phyloP scores from a whole-genome alignment of 2,797 vertebrate species.

The Luscinia luscinia region DNA sequence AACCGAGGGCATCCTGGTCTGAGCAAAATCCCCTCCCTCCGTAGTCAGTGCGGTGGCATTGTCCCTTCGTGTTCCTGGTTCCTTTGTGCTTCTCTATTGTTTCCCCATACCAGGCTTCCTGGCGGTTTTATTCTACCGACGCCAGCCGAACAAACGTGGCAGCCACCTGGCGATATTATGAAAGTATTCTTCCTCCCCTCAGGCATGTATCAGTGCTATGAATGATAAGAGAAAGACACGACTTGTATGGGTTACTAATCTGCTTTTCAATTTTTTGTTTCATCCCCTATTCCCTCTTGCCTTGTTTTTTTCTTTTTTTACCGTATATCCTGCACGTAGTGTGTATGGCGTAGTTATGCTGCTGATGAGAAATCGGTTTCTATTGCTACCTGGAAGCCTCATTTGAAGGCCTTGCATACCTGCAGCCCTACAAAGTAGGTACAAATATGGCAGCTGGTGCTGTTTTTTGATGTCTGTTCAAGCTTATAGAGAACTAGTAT shows the following conservation, averaged over 20 bases:
- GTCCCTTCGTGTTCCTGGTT: slow-evolving; percentile 70
- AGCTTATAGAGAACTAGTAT: slow-evolving; percentile 65
- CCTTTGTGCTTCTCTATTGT: slow-evolving; percentile 80
- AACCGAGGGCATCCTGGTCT: neutral
- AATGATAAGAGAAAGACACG: slow-evolving; percentile 75
- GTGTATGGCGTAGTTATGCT: slow-evolving; percentile 99
- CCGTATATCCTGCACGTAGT: slow-evolving; percentile 81
- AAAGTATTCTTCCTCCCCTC: slow-evolving; percentile 84
- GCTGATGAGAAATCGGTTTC: slow-evolving; percentile 99
- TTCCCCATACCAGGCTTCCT: slow-evolving; percentile 83
- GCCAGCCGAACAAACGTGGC: slow-evolving; percentile 82
- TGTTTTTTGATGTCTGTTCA: slow-evolving; percentile 79
- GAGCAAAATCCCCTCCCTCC: slow-evolving; percentile 16
- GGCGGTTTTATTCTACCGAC: slow-evolving; percentile 87
- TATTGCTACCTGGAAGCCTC: slow-evolving; percentile 99
- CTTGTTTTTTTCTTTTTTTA: slow-evolving; percentile 75
- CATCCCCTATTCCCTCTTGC: slow-evolving; percentile 76
- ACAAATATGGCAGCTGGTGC: slow-evolving; percentile 84
- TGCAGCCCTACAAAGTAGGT: slow-evolving; percentile 99
- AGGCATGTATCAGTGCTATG: slow-evolving; percentile 87
- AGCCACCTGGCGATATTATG: slow-evolving; percentile 86
- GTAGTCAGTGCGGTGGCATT: slow-evolving; percentile 11
- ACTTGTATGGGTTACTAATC: slow-evolving; percentile 85
- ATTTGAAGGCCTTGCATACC: slow-evolving; percentile 99
- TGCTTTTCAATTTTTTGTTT: slow-evolving; percentile 82